These are phyloP conservation scores for Cariama cristata DNA, from an alignment of 2,113 vertebrate species.

Conservation along the genomic window DNA sequence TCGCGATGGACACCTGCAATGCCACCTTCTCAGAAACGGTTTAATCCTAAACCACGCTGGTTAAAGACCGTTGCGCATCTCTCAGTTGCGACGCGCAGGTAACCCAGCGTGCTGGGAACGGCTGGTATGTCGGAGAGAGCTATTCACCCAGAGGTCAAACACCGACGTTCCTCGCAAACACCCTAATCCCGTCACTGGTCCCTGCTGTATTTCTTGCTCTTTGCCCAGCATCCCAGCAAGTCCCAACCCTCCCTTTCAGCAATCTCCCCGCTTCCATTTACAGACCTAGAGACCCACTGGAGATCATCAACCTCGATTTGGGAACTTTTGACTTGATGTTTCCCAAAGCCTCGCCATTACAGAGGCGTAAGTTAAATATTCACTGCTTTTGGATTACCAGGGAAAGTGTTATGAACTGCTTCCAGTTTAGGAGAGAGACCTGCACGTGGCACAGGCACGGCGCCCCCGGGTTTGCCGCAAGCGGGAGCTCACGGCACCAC, in stretches of 20 bases:
- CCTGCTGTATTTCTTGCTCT: neutral
- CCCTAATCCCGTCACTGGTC: neutral
- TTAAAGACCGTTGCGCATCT: neutral
- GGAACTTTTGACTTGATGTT: neutral
- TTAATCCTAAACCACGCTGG: neutral
- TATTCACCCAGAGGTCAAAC: fast-evolving
- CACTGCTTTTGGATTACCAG: neutral
- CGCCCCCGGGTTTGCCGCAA: neutral
- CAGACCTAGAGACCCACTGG: neutral
- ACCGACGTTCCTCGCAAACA: neutral
- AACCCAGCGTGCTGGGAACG: fast-evolving
- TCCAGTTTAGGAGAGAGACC: neutral
- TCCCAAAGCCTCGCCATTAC: neutral
- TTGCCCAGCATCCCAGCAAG: neutral
- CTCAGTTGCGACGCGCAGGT: fast-evolving
- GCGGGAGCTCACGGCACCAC: neutral
- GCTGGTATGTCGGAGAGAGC: no score
- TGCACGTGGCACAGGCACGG: neutral
- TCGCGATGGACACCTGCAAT: fast-evolving
- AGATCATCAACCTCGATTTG: neutral
- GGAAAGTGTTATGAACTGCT: neutral
- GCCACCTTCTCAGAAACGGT: neutral
- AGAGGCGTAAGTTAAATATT: neutral
- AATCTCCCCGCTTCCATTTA: neutral
- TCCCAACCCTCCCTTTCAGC: neutral